Percentiles rank a stretch among this genome's conserved stretches.
phyloP scores from a whole-genome alignment of 2,797 vertebrate genomes.

The Chaetodon trifasciatus region DNA sequence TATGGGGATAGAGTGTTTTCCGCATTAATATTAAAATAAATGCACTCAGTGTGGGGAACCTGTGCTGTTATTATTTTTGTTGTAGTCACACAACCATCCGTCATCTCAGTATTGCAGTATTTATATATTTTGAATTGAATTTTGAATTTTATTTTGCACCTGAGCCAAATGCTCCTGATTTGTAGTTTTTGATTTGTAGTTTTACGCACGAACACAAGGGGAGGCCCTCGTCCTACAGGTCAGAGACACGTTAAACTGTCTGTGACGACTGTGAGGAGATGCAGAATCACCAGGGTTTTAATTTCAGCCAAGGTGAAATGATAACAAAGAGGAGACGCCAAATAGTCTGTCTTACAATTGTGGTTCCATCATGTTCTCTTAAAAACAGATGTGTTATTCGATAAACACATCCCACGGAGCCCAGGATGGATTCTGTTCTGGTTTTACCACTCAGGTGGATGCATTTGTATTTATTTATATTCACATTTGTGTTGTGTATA shows the following conservation, averaged over 20 bases:
- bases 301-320: neutral
- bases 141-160: too few species aligned
- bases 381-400: constrained; percentile 8
- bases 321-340: neutral
- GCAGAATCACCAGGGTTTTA: neutral
- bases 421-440: neutral
- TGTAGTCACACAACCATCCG: neutral
- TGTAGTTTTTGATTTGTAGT: constrained; percentile 56
- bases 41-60: neutral
- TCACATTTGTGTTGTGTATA: constrained; percentile 14
- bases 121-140: neutral
- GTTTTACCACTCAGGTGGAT: neutral
- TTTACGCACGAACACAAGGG: constrained; percentile 70
- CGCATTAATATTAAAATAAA: neutral
- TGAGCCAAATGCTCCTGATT: neutral
- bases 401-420: constrained; percentile 2
- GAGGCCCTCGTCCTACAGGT: constrained; percentile 69
- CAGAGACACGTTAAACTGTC: constrained; percentile 29
- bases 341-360: neutral
- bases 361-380: neutral
- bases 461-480: neutral
- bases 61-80: neutral
- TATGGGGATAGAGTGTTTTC: neutral
- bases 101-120: neutral
- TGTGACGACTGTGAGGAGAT: neutral